Evolutionary conservation across 2,113 vertebrate species (phyloP), one percentile per base, ranked within the genome.

Genomic region (Tangachromis dhanisi): DNA sequence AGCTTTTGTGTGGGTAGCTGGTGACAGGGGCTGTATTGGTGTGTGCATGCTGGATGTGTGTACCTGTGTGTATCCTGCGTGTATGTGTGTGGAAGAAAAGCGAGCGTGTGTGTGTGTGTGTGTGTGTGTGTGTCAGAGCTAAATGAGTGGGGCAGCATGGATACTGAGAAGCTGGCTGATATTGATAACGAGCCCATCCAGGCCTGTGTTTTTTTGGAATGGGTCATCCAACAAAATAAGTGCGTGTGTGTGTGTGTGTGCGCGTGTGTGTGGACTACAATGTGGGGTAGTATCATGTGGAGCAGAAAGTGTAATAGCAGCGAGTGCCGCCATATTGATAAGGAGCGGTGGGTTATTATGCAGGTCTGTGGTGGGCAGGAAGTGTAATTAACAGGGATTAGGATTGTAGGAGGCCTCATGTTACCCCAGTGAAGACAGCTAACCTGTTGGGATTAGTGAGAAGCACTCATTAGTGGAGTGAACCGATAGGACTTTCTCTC

Each of bases 371-470:
- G 80, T 88, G 63, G 89, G 86, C 81, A 49, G 87, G 76, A 88
- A 83, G 85, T 90, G 90, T 95, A 93, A 94, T 95, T 95, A 95
- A 90, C 89, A 73, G 85, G 91, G 94, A 94, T 94, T 92, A 92
- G 90, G 83, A 89, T 90, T 92, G 88, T 93, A 83, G 83, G 87
- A 90, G 87, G 88, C 86, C 59, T 84, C n/a, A 19, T 40, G 83
- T 87, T 85, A 83, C 88, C 87, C 17, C 78, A 11, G 78, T 59
- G 90, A 91, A 83, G 85, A 80, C 71, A 51, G 88, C 76, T 81
- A 91, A 95, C 93, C 93, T 92, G 86, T 57, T 91, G 92, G 90
- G 93, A 95, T 93, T 93, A 93, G 57, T 78, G 17, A 68, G 82
- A 79, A 5, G 71, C 38, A 61, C 84, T 90, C 88, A 94, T 94